Evolutionary conservation across 2,113 vertebrate species (phyloP).

Genomic region (Pipa parva): DNA sequence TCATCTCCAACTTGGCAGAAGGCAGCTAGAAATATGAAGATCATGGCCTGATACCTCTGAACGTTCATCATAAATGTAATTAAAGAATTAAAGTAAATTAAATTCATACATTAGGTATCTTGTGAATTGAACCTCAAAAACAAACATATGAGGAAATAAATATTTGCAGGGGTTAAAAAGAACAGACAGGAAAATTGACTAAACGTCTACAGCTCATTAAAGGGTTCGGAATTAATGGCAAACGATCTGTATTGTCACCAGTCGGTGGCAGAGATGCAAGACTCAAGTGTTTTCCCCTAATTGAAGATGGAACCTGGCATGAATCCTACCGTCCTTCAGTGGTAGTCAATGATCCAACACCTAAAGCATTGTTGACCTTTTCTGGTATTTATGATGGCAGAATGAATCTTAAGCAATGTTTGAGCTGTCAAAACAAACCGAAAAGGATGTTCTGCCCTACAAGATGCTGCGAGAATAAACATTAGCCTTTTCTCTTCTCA

Average conservation of each 20-base stretch:
- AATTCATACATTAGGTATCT: too few relatives aligned
- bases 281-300: conserved; percentile 37
- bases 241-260: not conserved
- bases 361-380: conserved; percentile 58
- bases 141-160: too few relatives aligned
- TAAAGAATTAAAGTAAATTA: too few relatives aligned
- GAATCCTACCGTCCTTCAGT: conserved; percentile 44
- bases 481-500: not conserved
- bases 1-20: too few relatives aligned
- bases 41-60: too few relatives aligned
- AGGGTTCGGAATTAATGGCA: not conserved
- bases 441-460: conserved; percentile 48
- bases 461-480: not conserved
- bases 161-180: too few relatives aligned
- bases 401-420: conserved; percentile 56
- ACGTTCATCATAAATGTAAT: too few relatives aligned
- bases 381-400: conserved; percentile 60
- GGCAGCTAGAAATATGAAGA: too few relatives aligned
- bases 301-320: conserved; percentile 46
- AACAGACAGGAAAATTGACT: too few relatives aligned
- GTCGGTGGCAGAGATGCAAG: not conserved
- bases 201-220: too few relatives aligned
- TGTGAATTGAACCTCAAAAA: too few relatives aligned
- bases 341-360: conserved; percentile 40
- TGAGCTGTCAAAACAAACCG: conserved; percentile 54